A percentile compares a stretch with the other conserved stretches of the same genome.
Conservation (phyloP, 1,140 invertebrate genomes). For the Planococcus citri region DNA sequence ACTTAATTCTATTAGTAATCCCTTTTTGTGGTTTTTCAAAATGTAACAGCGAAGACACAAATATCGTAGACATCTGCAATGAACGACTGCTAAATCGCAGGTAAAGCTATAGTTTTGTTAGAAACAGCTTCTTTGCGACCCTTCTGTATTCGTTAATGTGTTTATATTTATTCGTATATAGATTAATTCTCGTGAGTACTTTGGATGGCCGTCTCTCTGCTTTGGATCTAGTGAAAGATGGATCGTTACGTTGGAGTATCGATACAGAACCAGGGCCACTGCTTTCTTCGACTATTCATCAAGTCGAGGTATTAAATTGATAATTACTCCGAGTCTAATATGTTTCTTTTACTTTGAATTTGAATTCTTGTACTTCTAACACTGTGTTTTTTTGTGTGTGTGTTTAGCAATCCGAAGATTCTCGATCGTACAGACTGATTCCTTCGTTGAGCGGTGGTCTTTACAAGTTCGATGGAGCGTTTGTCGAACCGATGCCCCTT, state of each 20-base stretch:
- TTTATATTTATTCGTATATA: background rate
- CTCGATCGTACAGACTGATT: slow-evolving; percentile 73
- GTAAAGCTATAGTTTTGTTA: background rate
- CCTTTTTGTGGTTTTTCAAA: background rate
- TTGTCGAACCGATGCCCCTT: slow-evolving; percentile 72
- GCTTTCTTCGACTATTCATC: slow-evolving; percentile 71
- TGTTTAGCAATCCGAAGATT: slow-evolving; percentile 65
- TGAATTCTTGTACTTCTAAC: background rate
- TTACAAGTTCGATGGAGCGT: slow-evolving; percentile 81
- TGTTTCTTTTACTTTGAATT: too few species aligned
- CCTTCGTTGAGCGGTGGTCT: slow-evolving; percentile 80
- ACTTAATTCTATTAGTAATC: background rate
- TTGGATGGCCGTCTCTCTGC: slow-evolving; percentile 74
- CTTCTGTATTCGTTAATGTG: too few species aligned
- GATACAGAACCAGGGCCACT: slow-evolving; percentile 57
- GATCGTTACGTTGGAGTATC: slow-evolving; percentile 58
- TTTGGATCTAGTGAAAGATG: slow-evolving; percentile 51
- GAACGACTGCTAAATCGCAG: background rate
- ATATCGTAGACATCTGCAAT: background rate
- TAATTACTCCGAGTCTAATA: background rate
- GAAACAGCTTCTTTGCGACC: background rate
- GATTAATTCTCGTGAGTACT: slow-evolving; percentile 66
- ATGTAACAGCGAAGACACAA: background rate
- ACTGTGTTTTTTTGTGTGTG: slow-evolving; percentile 10
- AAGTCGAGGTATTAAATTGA: slow-evolving; percentile 50